Percentiles rank a stretch among this genome's conserved stretches.
phyloP scores from a whole-genome alignment of 2,888 invertebrate species.

The Eupithecia inturbata region DNA sequence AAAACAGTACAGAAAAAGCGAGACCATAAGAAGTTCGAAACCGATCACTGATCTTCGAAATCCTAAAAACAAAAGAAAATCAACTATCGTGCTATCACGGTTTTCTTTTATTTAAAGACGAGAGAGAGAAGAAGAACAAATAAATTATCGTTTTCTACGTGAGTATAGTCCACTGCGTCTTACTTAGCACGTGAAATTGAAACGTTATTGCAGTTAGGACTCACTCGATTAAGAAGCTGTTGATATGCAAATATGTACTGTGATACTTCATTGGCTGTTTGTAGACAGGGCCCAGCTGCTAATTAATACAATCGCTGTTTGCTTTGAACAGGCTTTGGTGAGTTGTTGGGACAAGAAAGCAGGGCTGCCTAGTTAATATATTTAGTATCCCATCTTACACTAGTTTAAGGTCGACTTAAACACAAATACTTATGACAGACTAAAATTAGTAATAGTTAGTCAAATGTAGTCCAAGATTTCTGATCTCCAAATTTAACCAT shows the following conservation, averaged over 20 bases:
- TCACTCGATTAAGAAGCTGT: slow-evolving; percentile 55
- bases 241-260: slow-evolving; percentile 58
- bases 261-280: slow-evolving; percentile 59
- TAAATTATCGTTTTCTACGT: slow-evolving; percentile 14
- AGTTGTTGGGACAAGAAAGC: slow-evolving; percentile 18
- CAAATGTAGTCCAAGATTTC: not conserved
- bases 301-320: slow-evolving; percentile 64
- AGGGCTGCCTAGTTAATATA: not conserved
- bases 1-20: no score
- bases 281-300: slow-evolving; percentile 55
- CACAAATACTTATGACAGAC: not conserved
- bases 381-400: not conserved
- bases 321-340: slow-evolving; percentile 47
- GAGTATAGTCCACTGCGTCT: not conserved
- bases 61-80: not conserved
- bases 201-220: slow-evolving; percentile 51
- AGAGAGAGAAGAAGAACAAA: not conserved
- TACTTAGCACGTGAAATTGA: slow-evolving; percentile 39
- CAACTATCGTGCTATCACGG: not conserved
- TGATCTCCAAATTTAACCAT: not conserved
- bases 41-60: no score
- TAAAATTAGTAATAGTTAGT: not conserved
- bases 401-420: not conserved
- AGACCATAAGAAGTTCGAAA: no score
- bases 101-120: not conserved